phyloP scores from a whole-genome alignment of 2,888 invertebrate species.

The Neria commutata region DNA sequence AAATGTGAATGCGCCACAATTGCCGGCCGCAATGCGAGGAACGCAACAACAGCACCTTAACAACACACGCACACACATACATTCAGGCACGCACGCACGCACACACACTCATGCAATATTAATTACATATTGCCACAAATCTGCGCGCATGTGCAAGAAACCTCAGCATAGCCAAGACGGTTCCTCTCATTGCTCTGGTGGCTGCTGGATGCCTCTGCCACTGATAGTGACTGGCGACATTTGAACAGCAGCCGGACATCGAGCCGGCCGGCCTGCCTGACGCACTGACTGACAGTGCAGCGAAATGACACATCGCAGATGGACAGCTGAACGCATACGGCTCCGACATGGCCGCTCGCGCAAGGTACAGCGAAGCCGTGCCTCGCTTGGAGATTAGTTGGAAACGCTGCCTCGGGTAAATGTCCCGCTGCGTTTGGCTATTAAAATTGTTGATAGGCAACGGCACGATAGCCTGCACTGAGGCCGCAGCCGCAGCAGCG shows the following conservation, averaged over 20 bases:
- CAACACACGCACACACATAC: not conserved
- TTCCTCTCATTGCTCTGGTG: constrained; percentile 1
- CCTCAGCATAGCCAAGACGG: not conserved
- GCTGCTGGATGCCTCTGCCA: not conserved
- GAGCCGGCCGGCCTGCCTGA: not conserved
- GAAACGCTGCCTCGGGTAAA: not conserved
- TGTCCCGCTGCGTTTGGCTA: constrained; percentile 17
- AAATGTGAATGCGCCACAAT: constrained; percentile 20
- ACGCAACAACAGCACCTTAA: constrained; percentile 3
- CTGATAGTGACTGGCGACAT: constrained; percentile 26
- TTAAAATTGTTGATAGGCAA: constrained; percentile 22
- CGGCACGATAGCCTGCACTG: not conserved
- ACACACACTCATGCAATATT: not conserved
- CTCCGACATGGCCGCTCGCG: not conserved
- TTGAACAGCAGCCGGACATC: constrained; percentile 14
- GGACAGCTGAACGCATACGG: constrained; percentile 1
- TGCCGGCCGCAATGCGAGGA: constrained; percentile 1
- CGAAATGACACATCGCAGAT: constrained; percentile 8
- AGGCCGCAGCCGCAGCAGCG: no score
- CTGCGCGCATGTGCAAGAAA: not conserved
- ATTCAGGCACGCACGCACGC: not conserved
- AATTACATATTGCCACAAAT: not conserved
- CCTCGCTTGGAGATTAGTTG: constrained; percentile 12
- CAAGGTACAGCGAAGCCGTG: not conserved
- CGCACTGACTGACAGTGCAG: constrained; percentile 1